phyloP scores from a whole-genome alignment of 1,140 invertebrate genomes.

The Bicyclus anynana region DNA sequence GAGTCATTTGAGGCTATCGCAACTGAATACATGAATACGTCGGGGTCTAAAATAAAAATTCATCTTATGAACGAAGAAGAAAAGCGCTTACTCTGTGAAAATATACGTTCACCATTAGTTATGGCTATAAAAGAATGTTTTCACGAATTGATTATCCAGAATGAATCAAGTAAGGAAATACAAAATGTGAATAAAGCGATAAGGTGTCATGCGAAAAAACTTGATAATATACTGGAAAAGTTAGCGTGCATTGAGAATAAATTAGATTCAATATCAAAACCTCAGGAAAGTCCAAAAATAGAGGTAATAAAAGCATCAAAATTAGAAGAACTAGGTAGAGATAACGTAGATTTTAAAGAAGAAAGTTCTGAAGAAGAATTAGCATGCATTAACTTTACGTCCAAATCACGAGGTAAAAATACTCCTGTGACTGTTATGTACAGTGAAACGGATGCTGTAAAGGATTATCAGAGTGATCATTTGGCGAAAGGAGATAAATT shows the following conservation, averaged over 20 bases:
- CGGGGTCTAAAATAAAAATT: slow-evolving; percentile 57
- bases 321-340: slow-evolving; percentile 54
- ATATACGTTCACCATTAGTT: slow-evolving; percentile 45
- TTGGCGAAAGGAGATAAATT: slow-evolving; percentile 44
- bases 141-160: slow-evolving; percentile 31
- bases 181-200: slow-evolving; percentile 35
- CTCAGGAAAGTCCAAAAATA: slow-evolving; percentile 13
- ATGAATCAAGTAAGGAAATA: slow-evolving; percentile 27
- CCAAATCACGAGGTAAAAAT: slow-evolving; percentile 20
- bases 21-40: slow-evolving; percentile 36
- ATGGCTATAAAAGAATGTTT: slow-evolving; percentile 49
- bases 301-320: slow-evolving; percentile 36
- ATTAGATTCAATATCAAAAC: slow-evolving; percentile 24
- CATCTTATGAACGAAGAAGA: slow-evolving; percentile 63
- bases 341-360: slow-evolving; percentile 41
- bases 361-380: slow-evolving; percentile 50
- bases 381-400: slow-evolving; percentile 26
- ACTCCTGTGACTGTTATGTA: slow-evolving; percentile 15
- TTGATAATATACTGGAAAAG: slow-evolving; percentile 47
- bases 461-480: slow-evolving; percentile 22
- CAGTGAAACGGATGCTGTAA: slow-evolving; percentile 14
- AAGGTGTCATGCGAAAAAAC: slow-evolving; percentile 38
- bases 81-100: slow-evolving; percentile 49
- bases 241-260: slow-evolving; percentile 43
- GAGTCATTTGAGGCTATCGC: slow-evolving; percentile 59